Evolutionary conservation across 2,797 vertebrate genomes (phyloP).

Genomic region (Notoglanidium macrostoma): DNA sequence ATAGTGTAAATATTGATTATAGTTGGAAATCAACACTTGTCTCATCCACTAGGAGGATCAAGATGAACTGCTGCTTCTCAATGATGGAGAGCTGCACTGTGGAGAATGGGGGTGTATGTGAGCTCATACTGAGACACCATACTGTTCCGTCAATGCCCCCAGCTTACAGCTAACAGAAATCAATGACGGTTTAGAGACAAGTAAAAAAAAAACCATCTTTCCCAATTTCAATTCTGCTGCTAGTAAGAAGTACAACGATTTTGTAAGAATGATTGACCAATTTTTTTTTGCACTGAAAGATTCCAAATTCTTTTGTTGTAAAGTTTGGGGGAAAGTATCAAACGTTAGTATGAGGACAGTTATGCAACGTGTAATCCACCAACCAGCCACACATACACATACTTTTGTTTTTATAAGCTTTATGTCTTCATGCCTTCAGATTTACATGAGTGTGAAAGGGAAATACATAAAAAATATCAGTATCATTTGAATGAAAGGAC

Average conservation of each 20-base stretch:
- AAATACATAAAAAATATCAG: neutral
- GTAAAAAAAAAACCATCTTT: neutral
- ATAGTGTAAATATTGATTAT: constrained; percentile 49
- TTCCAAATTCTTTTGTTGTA: neutral
- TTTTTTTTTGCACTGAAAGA: neutral
- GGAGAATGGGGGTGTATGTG: neutral
- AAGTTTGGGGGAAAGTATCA: constrained; percentile 4
- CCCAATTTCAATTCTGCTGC: neutral
- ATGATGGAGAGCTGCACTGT: constrained; percentile 4
- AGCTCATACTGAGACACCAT: constrained; percentile 16
- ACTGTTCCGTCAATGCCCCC: constrained; percentile 15
- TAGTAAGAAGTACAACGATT: neutral
- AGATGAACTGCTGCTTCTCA: constrained; percentile 21
- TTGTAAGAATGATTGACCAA: neutral
- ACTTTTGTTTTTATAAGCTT: constrained; percentile 22
- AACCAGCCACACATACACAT: neutral
- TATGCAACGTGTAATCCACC: neutral
- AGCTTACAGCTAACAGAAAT: constrained; percentile 16
- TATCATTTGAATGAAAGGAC: constrained; percentile 14
- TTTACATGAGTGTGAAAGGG: constrained; percentile 9
- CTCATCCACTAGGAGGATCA: constrained; percentile 25
- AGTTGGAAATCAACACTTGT: constrained; percentile 25
- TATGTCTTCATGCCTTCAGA: constrained; percentile 7
- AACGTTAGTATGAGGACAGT: neutral
- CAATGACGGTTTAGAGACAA: neutral